Percentiles rank a stretch among this genome's conserved stretches.
Conservation (phyloP, 2,113 vertebrate genomes). For the Asarcornis scutulata region DNA sequence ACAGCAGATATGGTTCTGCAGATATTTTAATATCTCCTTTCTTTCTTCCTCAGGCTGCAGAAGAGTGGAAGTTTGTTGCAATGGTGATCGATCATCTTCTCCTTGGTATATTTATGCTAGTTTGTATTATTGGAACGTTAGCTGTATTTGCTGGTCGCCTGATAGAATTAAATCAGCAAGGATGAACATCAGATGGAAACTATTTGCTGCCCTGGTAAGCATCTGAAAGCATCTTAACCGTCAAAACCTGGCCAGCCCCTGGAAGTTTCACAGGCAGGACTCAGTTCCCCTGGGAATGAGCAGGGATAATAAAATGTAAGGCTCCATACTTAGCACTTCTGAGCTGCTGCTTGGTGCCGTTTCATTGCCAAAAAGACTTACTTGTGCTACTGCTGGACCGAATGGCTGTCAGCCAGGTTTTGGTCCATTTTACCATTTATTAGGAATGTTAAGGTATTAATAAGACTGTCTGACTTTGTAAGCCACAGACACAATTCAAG, state of each 20-base stretch:
- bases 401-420: constrained; percentile 3
- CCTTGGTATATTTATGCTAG: constrained; percentile 94
- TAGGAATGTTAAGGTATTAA: constrained; percentile 16
- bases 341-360: background rate
- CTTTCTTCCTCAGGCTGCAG: constrained; percentile 84
- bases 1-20: background rate
- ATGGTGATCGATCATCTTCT: constrained; percentile 98
- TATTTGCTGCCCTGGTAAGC: background rate
- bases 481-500: background rate
- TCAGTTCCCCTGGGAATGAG: background rate
- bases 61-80: constrained; percentile 99
- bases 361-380: background rate
- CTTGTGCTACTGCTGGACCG: background rate
- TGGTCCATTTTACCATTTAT: background rate
- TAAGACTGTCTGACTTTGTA: constrained; percentile 7
- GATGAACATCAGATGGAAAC: constrained; percentile 69
- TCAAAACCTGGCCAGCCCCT: background rate
- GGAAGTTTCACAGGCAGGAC: background rate
- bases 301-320: background rate
- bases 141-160: constrained; percentile 95
- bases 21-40: constrained; percentile 3
- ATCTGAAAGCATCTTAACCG: background rate
- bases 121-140: constrained; percentile 94
- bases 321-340: background rate
- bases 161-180: constrained; percentile 91